Evolutionary conservation across 2,113 vertebrate genomes (phyloP).

Genomic region (Pipra filicauda): DNA sequence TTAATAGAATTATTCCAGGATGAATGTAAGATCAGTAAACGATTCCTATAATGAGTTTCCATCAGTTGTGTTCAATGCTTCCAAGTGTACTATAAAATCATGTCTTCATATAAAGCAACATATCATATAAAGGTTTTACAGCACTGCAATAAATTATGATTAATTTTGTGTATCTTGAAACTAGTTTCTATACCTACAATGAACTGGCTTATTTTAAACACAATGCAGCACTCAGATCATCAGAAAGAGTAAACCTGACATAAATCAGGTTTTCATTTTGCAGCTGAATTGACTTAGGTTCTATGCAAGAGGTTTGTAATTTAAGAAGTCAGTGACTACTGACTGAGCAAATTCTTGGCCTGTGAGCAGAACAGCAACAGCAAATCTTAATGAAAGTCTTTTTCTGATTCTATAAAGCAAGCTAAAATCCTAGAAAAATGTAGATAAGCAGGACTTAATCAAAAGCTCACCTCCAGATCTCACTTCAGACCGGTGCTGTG

Average conservation of each 20-base stretch:
- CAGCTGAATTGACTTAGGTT: neutral
- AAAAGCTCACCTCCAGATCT: neutral
- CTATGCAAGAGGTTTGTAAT: neutral
- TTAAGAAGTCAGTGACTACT: neutral
- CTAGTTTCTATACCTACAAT: neutral
- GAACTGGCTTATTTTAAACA: neutral
- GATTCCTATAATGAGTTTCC: neutral
- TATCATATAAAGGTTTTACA: neutral
- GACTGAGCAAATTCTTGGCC: neutral
- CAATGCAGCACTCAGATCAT: neutral
- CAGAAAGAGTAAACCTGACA: neutral
- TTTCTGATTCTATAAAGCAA: neutral
- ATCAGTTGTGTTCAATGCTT: neutral
- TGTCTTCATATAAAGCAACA: neutral
- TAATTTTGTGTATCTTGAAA: neutral
- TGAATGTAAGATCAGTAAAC: neutral
- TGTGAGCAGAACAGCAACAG: neutral
- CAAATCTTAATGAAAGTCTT: neutral
- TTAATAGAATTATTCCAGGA: neutral
- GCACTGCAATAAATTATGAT: neutral
- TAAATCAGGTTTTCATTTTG: neutral
- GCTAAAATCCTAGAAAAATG: neutral
- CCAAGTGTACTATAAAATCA: neutral
- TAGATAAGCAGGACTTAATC: neutral
- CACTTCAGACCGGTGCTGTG: neutral